These are phyloP conservation scores for Vespertilio murinus DNA, from an alignment of 2,797 vertebrate species.

Conservation along the genomic window DNA sequence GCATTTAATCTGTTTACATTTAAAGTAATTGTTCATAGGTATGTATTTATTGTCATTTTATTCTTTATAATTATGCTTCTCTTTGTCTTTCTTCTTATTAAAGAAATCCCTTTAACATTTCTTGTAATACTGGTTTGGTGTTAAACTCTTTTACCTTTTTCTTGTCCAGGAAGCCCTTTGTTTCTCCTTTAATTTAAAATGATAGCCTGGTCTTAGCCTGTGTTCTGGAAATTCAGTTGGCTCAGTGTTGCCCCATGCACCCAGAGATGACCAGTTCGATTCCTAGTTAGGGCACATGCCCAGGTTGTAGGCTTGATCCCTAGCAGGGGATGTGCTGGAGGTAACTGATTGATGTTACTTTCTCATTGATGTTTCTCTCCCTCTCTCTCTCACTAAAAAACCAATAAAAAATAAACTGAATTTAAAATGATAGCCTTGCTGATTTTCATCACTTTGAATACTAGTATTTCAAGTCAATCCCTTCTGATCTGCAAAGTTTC, in stretches of 20 bases:
- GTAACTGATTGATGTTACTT: not conserved
- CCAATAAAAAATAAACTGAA: not conserved
- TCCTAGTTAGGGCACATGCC: not conserved
- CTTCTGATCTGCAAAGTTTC: not conserved
- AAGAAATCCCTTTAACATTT: not conserved
- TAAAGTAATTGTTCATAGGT: not conserved
- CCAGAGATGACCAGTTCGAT: not conserved
- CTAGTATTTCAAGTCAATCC: not conserved
- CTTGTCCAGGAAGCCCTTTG: not conserved
- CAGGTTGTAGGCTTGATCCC: not conserved
- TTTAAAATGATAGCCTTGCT: not conserved
- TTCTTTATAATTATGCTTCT: not conserved
- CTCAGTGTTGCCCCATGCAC: not conserved
- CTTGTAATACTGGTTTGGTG: not conserved
- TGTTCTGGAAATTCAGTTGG: not conserved
- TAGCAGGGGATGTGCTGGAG: not conserved
- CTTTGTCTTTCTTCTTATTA: not conserved
- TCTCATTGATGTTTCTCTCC: not conserved
- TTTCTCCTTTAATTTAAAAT: not conserved
- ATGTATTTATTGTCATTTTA: not conserved
- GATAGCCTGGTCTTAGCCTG: not conserved
- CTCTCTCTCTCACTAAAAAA: not conserved
- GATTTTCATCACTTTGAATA: not conserved
- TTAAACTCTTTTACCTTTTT: not conserved
- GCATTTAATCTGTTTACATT: not conserved